Evolutionary conservation across 2,797 vertebrate species (phyloP).

Genomic region (Mus spretus): DNA sequence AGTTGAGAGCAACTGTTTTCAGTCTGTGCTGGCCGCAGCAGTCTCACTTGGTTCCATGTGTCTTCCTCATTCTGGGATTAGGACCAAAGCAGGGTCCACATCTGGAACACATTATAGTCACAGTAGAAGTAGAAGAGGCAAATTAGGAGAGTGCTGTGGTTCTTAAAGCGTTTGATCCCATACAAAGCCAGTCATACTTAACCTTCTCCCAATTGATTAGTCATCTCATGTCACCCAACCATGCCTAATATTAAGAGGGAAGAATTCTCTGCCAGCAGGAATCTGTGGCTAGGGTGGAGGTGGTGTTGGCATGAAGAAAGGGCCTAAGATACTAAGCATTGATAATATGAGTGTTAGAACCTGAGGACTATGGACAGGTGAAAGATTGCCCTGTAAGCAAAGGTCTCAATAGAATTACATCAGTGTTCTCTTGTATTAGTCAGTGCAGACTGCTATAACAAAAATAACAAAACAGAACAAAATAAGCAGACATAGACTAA

Average conservation of each 20-base stretch:
- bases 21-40: rapidly evolving
- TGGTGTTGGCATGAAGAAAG: background rate
- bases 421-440: too few species aligned
- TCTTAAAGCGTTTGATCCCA: background rate
- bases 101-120: background rate
- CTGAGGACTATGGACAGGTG: background rate
- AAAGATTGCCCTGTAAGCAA: background rate
- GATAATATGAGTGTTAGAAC: background rate
- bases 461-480: background rate
- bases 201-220: background rate
- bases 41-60: background rate
- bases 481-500: background rate
- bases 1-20: background rate
- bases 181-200: background rate
- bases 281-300: too few species aligned
- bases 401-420: background rate
- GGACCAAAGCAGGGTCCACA: background rate
- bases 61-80: background rate
- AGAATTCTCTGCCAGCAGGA: background rate
- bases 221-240: background rate
- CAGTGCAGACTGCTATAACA: background rate
- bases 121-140: rapidly evolving
- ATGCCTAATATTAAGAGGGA: background rate
- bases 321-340: background rate
- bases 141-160: rapidly evolving